These are phyloP conservation scores for Drosophila nannoptera DNA, from an alignment of 1,140 invertebrate genomes.

Conservation along the genomic window DNA sequence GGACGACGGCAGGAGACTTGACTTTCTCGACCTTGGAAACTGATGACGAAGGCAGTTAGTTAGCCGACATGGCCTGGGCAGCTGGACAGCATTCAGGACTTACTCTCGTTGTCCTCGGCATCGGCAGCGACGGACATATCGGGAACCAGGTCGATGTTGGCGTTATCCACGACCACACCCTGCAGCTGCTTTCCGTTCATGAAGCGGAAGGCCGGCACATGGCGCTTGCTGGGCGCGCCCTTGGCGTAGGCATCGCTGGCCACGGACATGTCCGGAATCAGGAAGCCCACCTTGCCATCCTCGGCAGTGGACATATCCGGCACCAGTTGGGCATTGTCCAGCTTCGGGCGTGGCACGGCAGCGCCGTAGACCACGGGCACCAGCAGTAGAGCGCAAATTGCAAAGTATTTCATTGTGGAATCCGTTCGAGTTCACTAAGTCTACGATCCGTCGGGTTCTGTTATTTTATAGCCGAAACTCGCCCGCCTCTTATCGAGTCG, in stretches of 20 bases:
- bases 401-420: conserved; percentile 53
- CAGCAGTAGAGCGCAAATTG: conserved; percentile 53
- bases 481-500: conserved; percentile 11
- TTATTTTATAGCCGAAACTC: conserved; percentile 41
- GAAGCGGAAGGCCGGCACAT: conserved; percentile 7
- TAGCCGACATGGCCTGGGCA: no score
- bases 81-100: no score
- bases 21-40: no score
- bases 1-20: no score
- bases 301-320: conserved; percentile 42
- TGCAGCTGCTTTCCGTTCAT: conserved; percentile 2
- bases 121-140: conserved; percentile 14
- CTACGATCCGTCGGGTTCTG: conserved; percentile 5
- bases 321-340: conserved; percentile 23
- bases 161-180: neutral
- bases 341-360: conserved; percentile 21
- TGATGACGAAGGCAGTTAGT: no score
- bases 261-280: conserved; percentile 48
- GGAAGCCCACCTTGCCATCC: conserved; percentile 9
- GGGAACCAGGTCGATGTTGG: conserved; percentile 14
- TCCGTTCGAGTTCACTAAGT: conserved; percentile 25
- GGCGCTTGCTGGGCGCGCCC: conserved; percentile 8
- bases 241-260: conserved; percentile 49
- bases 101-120: conserved; percentile 20
- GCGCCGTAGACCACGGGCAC: conserved; percentile 55